Percentiles rank a stretch among this genome's conserved stretches.
Evolutionary conservation across 2,888 invertebrate genomes (phyloP).

Genomic region (Melieria crassipennis): DNA sequence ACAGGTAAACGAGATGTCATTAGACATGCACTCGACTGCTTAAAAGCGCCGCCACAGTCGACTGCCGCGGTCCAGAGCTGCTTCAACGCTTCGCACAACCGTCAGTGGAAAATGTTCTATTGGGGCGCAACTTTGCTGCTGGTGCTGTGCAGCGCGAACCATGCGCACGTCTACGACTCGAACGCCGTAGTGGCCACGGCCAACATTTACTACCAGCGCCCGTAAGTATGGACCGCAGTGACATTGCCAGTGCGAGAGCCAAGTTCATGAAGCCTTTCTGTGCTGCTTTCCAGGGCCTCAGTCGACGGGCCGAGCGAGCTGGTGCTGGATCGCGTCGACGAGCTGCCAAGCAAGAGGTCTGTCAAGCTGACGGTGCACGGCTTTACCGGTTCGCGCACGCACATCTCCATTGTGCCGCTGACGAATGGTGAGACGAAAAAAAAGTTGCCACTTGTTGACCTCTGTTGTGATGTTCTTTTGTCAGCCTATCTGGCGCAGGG

Average conservation of each 20-base stretch:
- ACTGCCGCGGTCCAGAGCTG: too few relatives aligned
- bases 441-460: background rate
- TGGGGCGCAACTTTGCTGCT: too few relatives aligned
- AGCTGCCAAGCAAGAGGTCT: conserved; percentile 41
- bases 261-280: conserved; percentile 23
- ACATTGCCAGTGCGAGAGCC: background rate
- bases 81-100: too few relatives aligned
- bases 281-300: conserved; percentile 17
- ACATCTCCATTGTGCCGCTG: conserved; percentile 55
- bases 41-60: too few relatives aligned
- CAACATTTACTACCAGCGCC: conserved; percentile 50
- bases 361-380: conserved; percentile 64
- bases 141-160: too few relatives aligned
- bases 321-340: conserved; percentile 43
- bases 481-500: conserved; percentile 61
- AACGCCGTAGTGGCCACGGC: conserved; percentile 38
- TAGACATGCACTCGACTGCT: too few relatives aligned
- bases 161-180: too few relatives aligned
- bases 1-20: too few relatives aligned
- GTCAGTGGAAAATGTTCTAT: too few relatives aligned
- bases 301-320: conserved; percentile 46
- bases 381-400: conserved; percentile 55
- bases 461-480: conserved; percentile 5
- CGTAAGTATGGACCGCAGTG: conserved; percentile 43
- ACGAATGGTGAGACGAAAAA: conserved; percentile 48